phyloP scores from a whole-genome alignment of 2,113 vertebrate species.

The Brevimyrus niger region DNA sequence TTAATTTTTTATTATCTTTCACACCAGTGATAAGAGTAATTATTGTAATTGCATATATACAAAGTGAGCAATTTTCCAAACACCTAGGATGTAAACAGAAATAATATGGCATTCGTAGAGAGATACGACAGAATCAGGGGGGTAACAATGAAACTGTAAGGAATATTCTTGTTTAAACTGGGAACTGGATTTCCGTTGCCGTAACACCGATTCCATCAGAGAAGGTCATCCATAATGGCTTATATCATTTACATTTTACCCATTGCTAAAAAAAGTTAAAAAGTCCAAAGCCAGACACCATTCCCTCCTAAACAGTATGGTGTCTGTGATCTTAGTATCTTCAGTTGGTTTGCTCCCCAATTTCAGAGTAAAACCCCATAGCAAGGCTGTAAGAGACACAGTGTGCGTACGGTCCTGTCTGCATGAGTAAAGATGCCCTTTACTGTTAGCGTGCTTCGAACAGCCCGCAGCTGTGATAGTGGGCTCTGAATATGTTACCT shows the following conservation, averaged over 20 bases:
- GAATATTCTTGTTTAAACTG: background rate
- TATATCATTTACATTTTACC: background rate
- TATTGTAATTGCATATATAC: background rate
- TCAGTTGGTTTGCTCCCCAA: background rate
- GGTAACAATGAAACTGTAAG: background rate
- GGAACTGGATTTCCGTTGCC: background rate
- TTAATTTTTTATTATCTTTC: background rate
- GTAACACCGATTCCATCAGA: background rate
- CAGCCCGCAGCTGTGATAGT: background rate
- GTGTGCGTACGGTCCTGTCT: background rate
- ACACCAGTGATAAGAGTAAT: background rate
- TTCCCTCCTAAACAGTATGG: background rate
- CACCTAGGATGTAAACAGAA: background rate
- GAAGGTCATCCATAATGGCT: background rate
- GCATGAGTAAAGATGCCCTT: background rate
- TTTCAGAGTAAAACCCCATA: background rate
- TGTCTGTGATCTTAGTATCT: background rate
- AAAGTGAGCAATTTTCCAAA: background rate
- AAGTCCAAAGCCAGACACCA: background rate
- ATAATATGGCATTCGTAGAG: background rate
- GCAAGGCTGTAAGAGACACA: background rate
- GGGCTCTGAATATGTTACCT: background rate
- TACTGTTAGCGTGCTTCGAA: background rate
- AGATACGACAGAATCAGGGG: background rate
- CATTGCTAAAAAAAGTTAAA: background rate